Evolutionary conservation across 1,140 invertebrate genomes (phyloP), one percentile per base, ranked within the genome.

Genomic region (Ceratosolen fusciceps): DNA sequence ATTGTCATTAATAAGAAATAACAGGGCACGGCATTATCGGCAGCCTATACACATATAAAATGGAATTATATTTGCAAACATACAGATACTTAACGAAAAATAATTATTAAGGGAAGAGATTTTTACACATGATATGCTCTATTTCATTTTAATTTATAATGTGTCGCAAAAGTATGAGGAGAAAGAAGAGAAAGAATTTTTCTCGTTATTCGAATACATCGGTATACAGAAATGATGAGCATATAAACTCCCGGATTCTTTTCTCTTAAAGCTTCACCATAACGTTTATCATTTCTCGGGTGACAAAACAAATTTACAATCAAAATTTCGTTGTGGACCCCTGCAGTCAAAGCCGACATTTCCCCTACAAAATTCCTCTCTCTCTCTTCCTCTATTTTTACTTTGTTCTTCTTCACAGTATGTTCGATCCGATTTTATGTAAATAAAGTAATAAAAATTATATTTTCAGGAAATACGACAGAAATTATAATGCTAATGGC

Each of bases 301-400:
- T 85, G 83, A 87, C 86, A 85, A 85, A 85, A 86, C 84, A 86
- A 85, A 86, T 87, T 87, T 86, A 85, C 83, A 82, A 81, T 83
- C 84, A 82, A 85, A 84, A 84, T 84, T 84, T 84, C 71, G 79
- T 65, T 78, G 67, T 77, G 83, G 49, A 82, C 84, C 84, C 86
- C 85, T 85, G 84, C 81, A 39, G 54, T 58, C n/a, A 58, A 54
- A 34, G 39, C 4, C 47, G 37, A 56, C 54, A 77, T 82, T 83
- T 68, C 80, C 34, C 31, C 24, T 77, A 31, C 34, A 52, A 7
- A n/a, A 37, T 21, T 37, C 39, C 2, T n/a, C 34, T 39, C 31
- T 43, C 24, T 31, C 78, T 56, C 37, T 34, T 7, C 31, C 56
- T 19, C n/a, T 52, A 43, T 52, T 73, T 71, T 21, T 5, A 73